Evolutionary conservation across 2,113 vertebrate genomes (phyloP).

Genomic region (Thalassoma bifasciatum): DNA sequence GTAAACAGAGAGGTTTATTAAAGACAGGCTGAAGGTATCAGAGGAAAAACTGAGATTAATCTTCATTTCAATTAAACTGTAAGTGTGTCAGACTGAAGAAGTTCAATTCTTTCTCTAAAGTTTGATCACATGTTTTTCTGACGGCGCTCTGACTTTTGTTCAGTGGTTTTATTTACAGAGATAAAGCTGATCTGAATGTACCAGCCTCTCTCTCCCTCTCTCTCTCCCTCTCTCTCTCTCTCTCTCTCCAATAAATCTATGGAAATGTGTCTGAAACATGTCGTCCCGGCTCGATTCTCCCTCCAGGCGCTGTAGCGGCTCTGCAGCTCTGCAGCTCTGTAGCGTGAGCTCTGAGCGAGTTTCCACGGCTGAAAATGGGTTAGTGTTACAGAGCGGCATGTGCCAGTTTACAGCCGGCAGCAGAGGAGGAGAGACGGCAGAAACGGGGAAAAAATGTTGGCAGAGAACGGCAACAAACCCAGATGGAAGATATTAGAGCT

Average conservation of each 20-base stretch:
- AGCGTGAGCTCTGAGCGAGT: constrained; percentile 7
- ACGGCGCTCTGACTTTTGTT: too few species aligned
- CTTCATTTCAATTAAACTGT: too few species aligned
- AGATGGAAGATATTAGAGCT: constrained; percentile 43
- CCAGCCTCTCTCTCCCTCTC: too few species aligned
- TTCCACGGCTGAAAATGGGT: constrained; percentile 61
- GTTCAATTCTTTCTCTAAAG: too few species aligned
- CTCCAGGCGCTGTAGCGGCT: constrained; percentile 34
- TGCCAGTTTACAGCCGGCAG: constrained; percentile 19
- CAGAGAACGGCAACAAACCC: not conserved
- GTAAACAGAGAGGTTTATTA: too few species aligned
- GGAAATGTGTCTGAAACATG: constrained; percentile 42
- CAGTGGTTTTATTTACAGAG: too few species aligned
- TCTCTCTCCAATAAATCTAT: constrained; percentile 66
- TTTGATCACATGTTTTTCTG: too few species aligned
- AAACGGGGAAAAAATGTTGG: constrained; percentile 22
- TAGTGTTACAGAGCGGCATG: constrained; percentile 57
- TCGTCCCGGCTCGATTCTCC: constrained; percentile 13
- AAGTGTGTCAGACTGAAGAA: too few species aligned
- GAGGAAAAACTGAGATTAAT: too few species aligned
- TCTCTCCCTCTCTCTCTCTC: too few species aligned
- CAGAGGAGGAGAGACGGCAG: not conserved
- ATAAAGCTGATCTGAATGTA: too few species aligned
- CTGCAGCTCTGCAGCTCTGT: constrained; percentile 31
- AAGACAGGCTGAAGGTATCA: too few species aligned